Percentiles rank a stretch among this genome's conserved stretches.
Evolutionary conservation across 1,140 invertebrate species (phyloP).

Genomic region (Eriocheir sinensis): DNA sequence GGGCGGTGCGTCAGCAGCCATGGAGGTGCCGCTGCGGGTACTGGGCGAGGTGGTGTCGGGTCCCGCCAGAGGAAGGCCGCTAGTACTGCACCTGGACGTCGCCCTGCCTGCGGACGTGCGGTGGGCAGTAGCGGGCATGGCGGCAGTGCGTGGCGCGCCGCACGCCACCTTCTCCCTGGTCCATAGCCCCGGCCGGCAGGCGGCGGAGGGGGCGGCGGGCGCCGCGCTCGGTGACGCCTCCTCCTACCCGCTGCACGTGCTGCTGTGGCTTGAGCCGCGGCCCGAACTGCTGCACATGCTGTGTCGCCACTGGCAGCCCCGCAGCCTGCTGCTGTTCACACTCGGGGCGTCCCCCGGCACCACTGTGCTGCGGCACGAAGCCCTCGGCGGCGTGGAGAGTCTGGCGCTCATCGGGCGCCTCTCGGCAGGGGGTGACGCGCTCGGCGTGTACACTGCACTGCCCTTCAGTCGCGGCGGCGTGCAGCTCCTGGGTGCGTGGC

Average conservation of each 20-base stretch:
- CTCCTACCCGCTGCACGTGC: neutral
- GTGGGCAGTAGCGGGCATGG: neutral
- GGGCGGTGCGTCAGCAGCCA: too few species aligned
- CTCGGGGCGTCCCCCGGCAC: neutral
- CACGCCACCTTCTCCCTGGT: neutral
- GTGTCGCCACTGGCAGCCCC: neutral
- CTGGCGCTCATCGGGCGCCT: neutral
- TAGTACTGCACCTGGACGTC: constrained; percentile 27
- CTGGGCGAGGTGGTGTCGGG: constrained; percentile 39
- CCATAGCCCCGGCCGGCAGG: neutral
- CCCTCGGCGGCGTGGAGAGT: neutral
- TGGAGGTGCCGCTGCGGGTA: neutral
- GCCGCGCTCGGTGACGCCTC: too few species aligned
- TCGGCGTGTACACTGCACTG: constrained; percentile 18
- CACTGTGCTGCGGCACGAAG: neutral
- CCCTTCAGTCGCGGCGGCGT: neutral
- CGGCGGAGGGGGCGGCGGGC: too few species aligned
- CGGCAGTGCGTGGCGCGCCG: neutral
- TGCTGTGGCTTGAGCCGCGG: neutral
- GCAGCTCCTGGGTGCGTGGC: constrained; percentile 28
- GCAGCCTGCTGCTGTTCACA: constrained; percentile 5
- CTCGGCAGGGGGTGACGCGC: neutral
- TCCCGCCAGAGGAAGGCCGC: neutral
- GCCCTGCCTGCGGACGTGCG: neutral
- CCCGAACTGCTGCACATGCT: neutral